These are phyloP conservation scores for Telenomus remus DNA, from an alignment of 1,140 invertebrate genomes.

Conservation along the genomic window DNA sequence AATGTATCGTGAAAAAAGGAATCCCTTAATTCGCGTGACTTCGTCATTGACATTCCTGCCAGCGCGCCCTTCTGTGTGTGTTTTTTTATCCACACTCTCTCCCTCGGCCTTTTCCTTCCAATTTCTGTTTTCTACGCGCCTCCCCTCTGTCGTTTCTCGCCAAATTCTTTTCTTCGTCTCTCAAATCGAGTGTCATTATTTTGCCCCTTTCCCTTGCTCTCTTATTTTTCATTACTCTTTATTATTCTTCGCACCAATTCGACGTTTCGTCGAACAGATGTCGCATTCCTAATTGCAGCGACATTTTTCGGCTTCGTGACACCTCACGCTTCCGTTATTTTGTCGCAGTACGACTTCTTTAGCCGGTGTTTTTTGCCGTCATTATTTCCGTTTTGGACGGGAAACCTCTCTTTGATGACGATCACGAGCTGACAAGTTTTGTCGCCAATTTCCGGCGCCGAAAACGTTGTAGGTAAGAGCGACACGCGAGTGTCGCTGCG, in stretches of 20 bases:
- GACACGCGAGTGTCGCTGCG: constrained; percentile 9
- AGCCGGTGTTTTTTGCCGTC: constrained; percentile 7
- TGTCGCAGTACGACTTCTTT: constrained; percentile 20
- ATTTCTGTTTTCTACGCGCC: neutral
- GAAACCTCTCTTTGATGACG: constrained; percentile 28
- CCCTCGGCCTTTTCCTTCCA: neutral
- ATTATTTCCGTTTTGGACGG: constrained; percentile 2
- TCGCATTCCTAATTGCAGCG: constrained; percentile 2
- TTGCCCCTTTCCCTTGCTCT: neutral
- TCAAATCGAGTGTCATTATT: neutral
- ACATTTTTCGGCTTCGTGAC: constrained; percentile 26
- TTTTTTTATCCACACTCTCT: constrained; percentile 5
- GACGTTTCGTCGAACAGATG: neutral
- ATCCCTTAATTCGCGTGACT: constrained; percentile 13
- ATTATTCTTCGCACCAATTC: too few relatives aligned
- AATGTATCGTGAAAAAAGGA: constrained; percentile 34
- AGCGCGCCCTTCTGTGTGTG: neutral
- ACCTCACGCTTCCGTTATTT: constrained; percentile 14
- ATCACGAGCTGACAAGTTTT: constrained; percentile 27
- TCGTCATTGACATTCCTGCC: constrained; percentile 7
- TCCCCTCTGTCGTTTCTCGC: neutral
- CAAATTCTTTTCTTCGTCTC: neutral
- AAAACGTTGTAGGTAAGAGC: constrained; percentile 10
- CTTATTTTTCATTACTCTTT: neutral
- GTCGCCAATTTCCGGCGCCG: constrained; percentile 34